Conservation (phyloP, 2,113 vertebrate genomes). For the Acrocephalus kingi region DNA sequence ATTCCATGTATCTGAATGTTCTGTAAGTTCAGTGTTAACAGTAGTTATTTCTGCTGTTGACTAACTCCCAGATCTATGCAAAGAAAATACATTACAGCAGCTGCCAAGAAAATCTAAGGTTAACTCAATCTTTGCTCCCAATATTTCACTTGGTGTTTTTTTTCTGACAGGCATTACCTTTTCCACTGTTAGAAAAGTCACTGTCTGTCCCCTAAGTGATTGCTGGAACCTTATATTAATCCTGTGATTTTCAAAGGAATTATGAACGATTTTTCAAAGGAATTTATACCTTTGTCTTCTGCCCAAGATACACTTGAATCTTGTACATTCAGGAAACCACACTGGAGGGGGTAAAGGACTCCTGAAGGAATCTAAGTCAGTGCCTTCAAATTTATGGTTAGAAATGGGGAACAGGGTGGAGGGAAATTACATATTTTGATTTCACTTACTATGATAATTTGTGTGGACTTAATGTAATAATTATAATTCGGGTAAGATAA, state of each 20-base stretch:
- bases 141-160: background rate
- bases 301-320: background rate
- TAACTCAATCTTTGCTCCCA: background rate
- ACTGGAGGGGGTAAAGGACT: background rate
- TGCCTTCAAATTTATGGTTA: background rate
- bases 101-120: background rate
- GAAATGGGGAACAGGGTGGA: background rate
- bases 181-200: background rate
- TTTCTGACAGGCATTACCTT: background rate
- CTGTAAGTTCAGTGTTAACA: background rate
- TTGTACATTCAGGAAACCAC: background rate
- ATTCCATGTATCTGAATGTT: background rate
- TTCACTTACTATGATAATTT: background rate
- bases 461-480: background rate
- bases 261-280: background rate
- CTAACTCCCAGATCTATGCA: background rate
- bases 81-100: background rate
- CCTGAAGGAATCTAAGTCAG: background rate
- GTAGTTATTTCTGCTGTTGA: background rate
- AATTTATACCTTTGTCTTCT: background rate
- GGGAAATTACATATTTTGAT: background rate
- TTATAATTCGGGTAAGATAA: background rate
- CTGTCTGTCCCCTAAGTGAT: background rate
- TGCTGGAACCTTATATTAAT: background rate
- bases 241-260: background rate